Percentiles rank a stretch among this genome's conserved stretches.
phyloP scores from a whole-genome alignment of 2,113 vertebrate genomes.

The Columba livia region DNA sequence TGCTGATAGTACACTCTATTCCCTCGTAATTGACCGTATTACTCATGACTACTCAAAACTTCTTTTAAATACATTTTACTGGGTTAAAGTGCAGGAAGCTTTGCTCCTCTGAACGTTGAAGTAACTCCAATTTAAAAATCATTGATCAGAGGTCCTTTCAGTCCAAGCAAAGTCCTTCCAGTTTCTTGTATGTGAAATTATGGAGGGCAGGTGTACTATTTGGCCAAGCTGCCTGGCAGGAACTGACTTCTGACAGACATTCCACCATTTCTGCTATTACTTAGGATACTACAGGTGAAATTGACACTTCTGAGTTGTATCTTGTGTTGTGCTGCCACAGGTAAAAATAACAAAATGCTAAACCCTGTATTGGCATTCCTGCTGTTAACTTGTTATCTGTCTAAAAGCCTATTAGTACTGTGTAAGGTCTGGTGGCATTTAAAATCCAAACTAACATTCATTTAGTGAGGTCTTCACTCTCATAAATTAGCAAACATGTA shows the following conservation, averaged over 20 bases:
- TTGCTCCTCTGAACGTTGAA: neutral
- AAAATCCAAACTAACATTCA: neutral
- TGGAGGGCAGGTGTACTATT: neutral
- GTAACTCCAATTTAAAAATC: neutral
- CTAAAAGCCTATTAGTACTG: neutral
- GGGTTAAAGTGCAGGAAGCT: neutral
- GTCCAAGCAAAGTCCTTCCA: neutral
- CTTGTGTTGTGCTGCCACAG: neutral
- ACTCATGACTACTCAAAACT: neutral
- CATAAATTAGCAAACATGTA: too few relatives aligned
- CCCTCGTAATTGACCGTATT: too few relatives aligned
- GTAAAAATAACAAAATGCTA: neutral
- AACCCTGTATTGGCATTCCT: neutral
- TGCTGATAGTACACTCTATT: too few relatives aligned
- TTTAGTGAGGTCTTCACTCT: neutral
- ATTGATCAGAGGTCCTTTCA: neutral
- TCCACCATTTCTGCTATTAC: neutral
- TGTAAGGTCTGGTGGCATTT: neutral
- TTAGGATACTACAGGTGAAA: neutral
- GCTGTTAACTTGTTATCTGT: neutral
- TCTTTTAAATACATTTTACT: neutral
- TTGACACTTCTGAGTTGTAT: neutral
- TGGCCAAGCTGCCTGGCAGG: neutral
- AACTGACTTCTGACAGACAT: neutral
- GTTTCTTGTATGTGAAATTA: neutral